These are phyloP conservation scores for Eubasilissa splendida DNA, from an alignment of 2,888 invertebrate genomes.

Conservation along the genomic window DNA sequence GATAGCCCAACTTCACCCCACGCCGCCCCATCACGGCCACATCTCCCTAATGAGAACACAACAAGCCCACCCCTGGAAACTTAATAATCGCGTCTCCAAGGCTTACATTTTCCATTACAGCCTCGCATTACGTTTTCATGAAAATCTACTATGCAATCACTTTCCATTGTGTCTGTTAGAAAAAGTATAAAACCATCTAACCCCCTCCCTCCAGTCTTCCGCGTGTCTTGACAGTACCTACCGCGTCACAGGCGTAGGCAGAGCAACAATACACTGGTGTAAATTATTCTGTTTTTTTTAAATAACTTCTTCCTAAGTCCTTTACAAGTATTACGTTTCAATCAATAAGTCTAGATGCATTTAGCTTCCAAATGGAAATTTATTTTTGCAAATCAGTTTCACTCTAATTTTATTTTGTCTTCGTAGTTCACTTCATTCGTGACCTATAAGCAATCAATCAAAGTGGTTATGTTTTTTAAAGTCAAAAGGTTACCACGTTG, in stretches of 20 bases:
- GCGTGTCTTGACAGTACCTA: constrained; percentile 2
- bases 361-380: too few species aligned
- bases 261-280: too few species aligned
- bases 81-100: constrained; percentile 54
- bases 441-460: too few species aligned
- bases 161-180: constrained; percentile 53
- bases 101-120: constrained; percentile 57
- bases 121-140: constrained; percentile 57
- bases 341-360: too few species aligned
- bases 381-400: too few species aligned
- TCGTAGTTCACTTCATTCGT: too few species aligned
- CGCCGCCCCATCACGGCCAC: constrained; percentile 15
- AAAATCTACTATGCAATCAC: constrained; percentile 58
- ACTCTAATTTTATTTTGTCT: too few species aligned
- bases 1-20: not conserved
- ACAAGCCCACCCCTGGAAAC: constrained; percentile 43
- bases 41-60: constrained; percentile 46
- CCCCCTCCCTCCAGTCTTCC: constrained; percentile 4
- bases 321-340: too few species aligned
- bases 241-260: not conserved
- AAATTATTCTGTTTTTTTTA: too few species aligned
- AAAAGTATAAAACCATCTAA: constrained; percentile 34
- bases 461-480: too few species aligned
- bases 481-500: too few species aligned
- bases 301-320: too few species aligned